Conservation (phyloP, 2,888 invertebrate genomes). For the Chloroclystis v-ata region DNA sequence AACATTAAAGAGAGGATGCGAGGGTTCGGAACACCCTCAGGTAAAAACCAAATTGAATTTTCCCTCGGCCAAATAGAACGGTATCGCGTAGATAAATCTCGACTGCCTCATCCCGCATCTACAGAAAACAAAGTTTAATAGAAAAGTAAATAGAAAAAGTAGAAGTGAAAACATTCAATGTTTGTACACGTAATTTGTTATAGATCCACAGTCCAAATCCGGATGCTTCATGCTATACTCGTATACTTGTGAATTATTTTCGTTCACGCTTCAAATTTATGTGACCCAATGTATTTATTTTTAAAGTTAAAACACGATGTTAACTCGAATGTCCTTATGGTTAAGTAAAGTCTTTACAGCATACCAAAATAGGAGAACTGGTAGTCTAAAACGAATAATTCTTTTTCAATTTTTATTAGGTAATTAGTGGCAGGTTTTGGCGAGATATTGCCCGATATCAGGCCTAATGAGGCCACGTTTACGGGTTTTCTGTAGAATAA, state of each 20-base stretch:
- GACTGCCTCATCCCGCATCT: conserved; percentile 62
- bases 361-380: too few relatives aligned
- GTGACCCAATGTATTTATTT: conserved; percentile 19
- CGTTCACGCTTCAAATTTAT: conserved; percentile 23
- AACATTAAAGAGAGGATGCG: conserved; percentile 60
- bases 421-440: conserved; percentile 18
- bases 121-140: conserved; percentile 73
- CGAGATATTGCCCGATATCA: conserved; percentile 26
- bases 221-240: conserved; percentile 29
- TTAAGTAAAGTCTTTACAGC: too few relatives aligned
- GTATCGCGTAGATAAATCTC: conserved; percentile 74
- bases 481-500: conserved; percentile 46
- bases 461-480: conserved; percentile 33
- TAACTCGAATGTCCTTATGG: too few relatives aligned
- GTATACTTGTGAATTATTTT: conserved; percentile 38
- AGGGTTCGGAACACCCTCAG: conserved; percentile 66
- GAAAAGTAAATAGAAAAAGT: conserved; percentile 72
- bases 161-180: conserved; percentile 61
- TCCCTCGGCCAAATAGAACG: conserved; percentile 67
- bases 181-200: conserved; percentile 61
- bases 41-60: conserved; percentile 76
- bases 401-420: conserved; percentile 13
- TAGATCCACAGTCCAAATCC: conserved; percentile 39
- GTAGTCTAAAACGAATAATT: conserved; percentile 4
- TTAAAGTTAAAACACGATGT: conserved; percentile 12